Conservation (phyloP, 2,888 invertebrate species). For the Hanleya hanleyi region DNA sequence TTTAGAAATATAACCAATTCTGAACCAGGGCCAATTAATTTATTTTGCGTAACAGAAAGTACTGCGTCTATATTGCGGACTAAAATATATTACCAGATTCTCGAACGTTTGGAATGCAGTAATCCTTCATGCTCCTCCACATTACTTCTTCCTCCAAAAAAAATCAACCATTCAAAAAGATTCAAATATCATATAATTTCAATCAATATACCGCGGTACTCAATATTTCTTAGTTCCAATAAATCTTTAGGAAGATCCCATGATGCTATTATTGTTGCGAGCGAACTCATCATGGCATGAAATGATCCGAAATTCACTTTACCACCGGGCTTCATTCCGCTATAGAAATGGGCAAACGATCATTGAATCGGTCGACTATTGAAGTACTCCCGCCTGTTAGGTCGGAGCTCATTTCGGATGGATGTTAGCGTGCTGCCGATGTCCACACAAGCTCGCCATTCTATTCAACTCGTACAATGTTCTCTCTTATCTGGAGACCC, state of each 20-base stretch:
- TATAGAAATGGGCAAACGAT: not conserved
- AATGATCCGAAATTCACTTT: not conserved
- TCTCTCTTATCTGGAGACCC: not conserved
- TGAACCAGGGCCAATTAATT: too few relatives aligned
- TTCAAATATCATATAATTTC: too few relatives aligned
- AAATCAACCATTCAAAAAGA: too few relatives aligned
- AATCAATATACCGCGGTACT: not conserved
- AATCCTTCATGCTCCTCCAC: too few relatives aligned
- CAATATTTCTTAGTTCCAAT: not conserved
- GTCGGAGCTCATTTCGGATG: not conserved
- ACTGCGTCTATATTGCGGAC: not conserved
- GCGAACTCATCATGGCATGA: not conserved
- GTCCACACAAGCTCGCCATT: not conserved
- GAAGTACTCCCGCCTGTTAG: not conserved
- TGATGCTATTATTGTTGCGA: not conserved
- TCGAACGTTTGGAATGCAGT: too few relatives aligned
- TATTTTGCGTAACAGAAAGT: not conserved
- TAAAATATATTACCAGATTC: too few relatives aligned
- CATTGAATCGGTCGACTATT: not conserved
- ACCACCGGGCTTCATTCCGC: not conserved
- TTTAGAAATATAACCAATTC: too few relatives aligned
- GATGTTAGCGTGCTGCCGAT: not conserved
- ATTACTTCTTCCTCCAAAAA: too few relatives aligned
- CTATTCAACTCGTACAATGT: not conserved
- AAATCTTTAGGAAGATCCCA: not conserved